Evolutionary conservation across 2,113 vertebrate species (phyloP).

Genomic region (Malurus alboscapulatus): DNA sequence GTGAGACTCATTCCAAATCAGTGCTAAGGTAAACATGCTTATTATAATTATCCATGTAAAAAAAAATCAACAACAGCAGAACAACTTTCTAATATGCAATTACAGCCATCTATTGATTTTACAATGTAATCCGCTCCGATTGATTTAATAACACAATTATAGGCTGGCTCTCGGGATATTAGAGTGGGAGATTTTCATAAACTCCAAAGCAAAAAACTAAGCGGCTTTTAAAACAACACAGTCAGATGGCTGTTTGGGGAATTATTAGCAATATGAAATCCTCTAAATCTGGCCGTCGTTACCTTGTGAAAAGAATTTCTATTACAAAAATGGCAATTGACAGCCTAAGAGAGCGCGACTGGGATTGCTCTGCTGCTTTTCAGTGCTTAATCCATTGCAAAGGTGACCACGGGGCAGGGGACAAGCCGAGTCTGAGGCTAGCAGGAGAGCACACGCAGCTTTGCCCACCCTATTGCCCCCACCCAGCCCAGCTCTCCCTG

Average conservation of each 20-base stretch:
- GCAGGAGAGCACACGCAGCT: not conserved
- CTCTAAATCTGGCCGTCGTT: slow-evolving; percentile 75
- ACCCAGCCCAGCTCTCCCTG: not conserved
- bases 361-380: slow-evolving; percentile 11
- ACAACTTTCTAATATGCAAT: slow-evolving; percentile 94
- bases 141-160: slow-evolving; percentile 93
- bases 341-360: not conserved
- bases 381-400: not conserved
- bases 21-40: slow-evolving; percentile 88
- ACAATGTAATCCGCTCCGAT: slow-evolving; percentile 85
- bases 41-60: slow-evolving; percentile 92
- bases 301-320: slow-evolving; percentile 72
- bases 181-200: slow-evolving; percentile 88
- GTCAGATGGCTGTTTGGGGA: slow-evolving; percentile 71
- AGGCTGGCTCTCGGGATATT: slow-evolving; percentile 84
- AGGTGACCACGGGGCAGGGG: not conserved
- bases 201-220: slow-evolving; percentile 82
- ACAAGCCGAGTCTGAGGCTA: fast-evolving
- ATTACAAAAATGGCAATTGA: slow-evolving; percentile 58
- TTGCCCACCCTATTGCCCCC: not conserved
- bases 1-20: slow-evolving; percentile 85
- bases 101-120: slow-evolving; percentile 90
- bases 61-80: slow-evolving; percentile 76
- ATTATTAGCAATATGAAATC: slow-evolving; percentile 71
- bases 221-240: slow-evolving; percentile 71